Conservation (phyloP, 2,113 vertebrate genomes). For the Siniperca knerii region DNA sequence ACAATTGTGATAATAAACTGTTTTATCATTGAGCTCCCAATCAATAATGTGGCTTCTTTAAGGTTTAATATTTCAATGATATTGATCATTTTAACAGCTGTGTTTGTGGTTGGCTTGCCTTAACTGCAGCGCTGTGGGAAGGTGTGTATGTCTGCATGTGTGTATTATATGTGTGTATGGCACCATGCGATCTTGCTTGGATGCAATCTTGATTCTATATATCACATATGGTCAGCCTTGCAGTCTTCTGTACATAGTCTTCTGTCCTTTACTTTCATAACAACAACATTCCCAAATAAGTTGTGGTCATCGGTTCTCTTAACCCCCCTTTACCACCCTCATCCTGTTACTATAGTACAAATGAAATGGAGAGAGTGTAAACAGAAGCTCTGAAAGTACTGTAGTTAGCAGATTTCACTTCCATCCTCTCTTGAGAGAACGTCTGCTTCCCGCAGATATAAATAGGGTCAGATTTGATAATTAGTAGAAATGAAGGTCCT, state of each 20-base stretch:
- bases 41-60: constrained; percentile 96
- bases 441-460: constrained; percentile 80
- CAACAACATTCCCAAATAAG: constrained; percentile 28
- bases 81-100: constrained; percentile 96
- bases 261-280: constrained; percentile 40
- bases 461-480: constrained; percentile 83
- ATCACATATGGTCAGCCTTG: constrained; percentile 22
- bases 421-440: constrained; percentile 73
- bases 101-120: constrained; percentile 89
- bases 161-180: constrained; percentile 19
- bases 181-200: not conserved
- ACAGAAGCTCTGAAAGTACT: constrained; percentile 69
- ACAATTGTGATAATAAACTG: constrained; percentile 92
- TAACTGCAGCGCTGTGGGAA: constrained; percentile 82
- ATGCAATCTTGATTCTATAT: not conserved
- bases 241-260: constrained; percentile 14
- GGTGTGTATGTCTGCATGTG: constrained; percentile 36
- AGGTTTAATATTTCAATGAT: constrained; percentile 97
- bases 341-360: constrained; percentile 65
- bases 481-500: constrained; percentile 81
- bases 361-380: constrained; percentile 66
- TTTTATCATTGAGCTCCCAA: constrained; percentile 95
- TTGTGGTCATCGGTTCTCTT: constrained; percentile 55
- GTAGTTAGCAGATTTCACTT: constrained; percentile 82
- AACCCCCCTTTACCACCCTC: constrained; percentile 42